Conservation (phyloP, 1,140 invertebrate species). For the Zaprionus gabonicus region DNA sequence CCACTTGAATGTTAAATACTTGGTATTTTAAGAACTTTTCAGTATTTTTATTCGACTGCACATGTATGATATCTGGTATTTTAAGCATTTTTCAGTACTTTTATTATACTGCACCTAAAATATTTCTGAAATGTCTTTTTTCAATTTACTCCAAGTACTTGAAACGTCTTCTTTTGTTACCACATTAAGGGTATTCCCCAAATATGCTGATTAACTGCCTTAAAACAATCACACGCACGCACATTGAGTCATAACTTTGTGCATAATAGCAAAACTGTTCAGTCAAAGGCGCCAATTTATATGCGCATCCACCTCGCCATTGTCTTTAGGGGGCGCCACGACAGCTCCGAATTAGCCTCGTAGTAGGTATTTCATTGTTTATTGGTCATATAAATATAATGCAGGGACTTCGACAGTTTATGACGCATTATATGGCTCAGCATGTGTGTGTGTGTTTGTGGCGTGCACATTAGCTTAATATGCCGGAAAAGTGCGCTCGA, state of each 20-base stretch:
- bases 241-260: conserved; percentile 44
- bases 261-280: conserved; percentile 33
- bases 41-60: not conserved
- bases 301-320: conserved; percentile 14
- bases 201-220: conserved; percentile 49
- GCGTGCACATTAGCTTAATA: conserved; percentile 75
- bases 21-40: not conserved
- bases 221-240: conserved; percentile 33
- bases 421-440: conserved; percentile 26
- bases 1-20: too few species aligned
- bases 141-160: not conserved
- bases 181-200: not conserved
- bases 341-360: conserved; percentile 43
- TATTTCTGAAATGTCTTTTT: not conserved
- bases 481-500: conserved; percentile 58
- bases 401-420: conserved; percentile 54
- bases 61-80: not conserved
- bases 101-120: not conserved
- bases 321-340: conserved; percentile 16
- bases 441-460: conserved; percentile 23
- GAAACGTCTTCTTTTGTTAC: not conserved
- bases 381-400: conserved; percentile 77
- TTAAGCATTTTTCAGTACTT: not conserved
- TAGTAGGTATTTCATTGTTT: conserved; percentile 63
- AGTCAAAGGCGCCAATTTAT: conserved; percentile 50